Conservation (phyloP, 2,888 invertebrate species). For the Allygus modestus region DNA sequence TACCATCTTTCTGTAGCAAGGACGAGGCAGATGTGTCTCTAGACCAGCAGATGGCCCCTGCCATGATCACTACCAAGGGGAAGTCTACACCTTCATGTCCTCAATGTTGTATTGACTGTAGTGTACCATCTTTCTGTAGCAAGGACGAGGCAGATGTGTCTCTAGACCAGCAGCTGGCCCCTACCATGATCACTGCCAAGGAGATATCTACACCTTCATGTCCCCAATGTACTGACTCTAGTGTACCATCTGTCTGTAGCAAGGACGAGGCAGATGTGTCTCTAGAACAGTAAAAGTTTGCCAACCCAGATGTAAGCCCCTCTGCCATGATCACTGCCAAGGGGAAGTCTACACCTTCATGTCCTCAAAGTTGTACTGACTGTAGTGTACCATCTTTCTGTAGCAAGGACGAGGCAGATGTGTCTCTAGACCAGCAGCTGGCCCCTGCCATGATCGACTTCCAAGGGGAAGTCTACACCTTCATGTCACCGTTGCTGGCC, state of each 20-base stretch:
- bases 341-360: conserved; percentile 19
- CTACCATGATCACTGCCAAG: background rate
- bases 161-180: conserved; percentile 18
- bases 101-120: conserved; percentile 6
- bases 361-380: too few relatives aligned
- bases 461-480: background rate
- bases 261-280: background rate
- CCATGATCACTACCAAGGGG: background rate
- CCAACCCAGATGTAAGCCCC: too few relatives aligned
- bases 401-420: background rate
- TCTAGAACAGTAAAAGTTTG: conserved; percentile 17
- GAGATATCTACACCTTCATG: conserved; percentile 8
- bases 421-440: conserved; percentile 18
- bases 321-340: background rate
- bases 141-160: background rate
- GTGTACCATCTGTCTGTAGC: too few relatives aligned
- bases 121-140: too few relatives aligned
- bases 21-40: background rate
- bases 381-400: too few relatives aligned
- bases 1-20: conserved; percentile 14
- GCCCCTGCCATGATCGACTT: background rate
- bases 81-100: conserved; percentile 16
- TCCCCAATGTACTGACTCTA: conserved; percentile 4
- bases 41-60: conserved; percentile 25
- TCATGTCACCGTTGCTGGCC: conserved; percentile 24